phyloP scores from a whole-genome alignment of 2,797 vertebrate species.

The Phaenicophaeus curvirostris region DNA sequence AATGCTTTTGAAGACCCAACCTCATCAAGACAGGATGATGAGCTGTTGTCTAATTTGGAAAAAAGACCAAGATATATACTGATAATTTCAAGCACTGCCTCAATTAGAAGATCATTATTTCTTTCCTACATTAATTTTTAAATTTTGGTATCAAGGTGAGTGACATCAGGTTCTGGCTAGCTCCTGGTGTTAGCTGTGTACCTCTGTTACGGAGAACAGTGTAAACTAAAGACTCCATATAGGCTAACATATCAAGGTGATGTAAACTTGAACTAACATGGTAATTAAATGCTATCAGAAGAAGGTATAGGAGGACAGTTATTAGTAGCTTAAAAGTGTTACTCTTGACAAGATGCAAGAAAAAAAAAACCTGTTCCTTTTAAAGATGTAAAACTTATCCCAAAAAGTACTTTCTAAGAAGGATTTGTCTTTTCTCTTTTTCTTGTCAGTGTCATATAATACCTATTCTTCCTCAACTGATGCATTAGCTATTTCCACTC shows the following conservation, averaged over 20 bases:
- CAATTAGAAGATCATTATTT: neutral
- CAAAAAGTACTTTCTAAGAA: neutral
- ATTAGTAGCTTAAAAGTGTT: neutral
- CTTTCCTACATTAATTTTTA: neutral
- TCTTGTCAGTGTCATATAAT: neutral
- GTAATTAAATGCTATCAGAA: neutral
- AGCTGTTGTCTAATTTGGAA: neutral
- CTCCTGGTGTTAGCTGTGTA: neutral
- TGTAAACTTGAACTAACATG: slow-evolving; percentile 7
- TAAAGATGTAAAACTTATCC: neutral
- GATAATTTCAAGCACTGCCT: neutral
- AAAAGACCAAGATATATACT: neutral
- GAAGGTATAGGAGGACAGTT: neutral
- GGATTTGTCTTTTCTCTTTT: slow-evolving; percentile 13
- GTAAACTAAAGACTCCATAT: neutral
- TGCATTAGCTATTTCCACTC: slow-evolving; percentile 8
- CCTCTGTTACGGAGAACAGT: neutral
- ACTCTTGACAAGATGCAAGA: neutral
- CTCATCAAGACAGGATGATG: neutral
- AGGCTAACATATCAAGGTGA: neutral
- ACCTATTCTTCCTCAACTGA: neutral
- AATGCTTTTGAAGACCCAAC: neutral
- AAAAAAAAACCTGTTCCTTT: neutral
- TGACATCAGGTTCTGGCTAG: neutral
- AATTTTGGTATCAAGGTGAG: neutral